Base-by-base conservation (phyloP, 2,888 invertebrate species). In the Drosophila parthenogenetica region DNA sequence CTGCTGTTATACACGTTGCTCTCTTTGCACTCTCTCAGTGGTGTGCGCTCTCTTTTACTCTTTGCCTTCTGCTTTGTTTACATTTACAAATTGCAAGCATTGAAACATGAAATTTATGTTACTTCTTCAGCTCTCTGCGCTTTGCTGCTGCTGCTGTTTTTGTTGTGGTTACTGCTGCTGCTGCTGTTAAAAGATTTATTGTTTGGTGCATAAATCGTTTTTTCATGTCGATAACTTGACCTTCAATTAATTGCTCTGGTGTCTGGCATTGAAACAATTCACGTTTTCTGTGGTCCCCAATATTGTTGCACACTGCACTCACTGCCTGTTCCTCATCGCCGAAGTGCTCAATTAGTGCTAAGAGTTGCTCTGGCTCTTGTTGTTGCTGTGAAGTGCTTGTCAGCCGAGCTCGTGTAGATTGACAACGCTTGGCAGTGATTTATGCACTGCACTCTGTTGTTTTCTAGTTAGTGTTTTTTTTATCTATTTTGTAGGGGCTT, bases 241-340 rank as follows among this genome's bases (percentile, higher is more conserved):
- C 84, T 85, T 89, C 85, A 70, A 68, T 76, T 87, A 66, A 73
- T 69, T 57, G 55, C 49, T 63, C 60, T n/a, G 39, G 22, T 54
- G 80, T 70, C 87, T 81, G 89, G 51, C 89, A 89, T 84, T 89
- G 87, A 80, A 77, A 73, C 66, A 70, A 73, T 72, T 71, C 71
- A 70, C 54, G 35, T 19, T 61, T 68, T 53, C 39, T 51, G 43
- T 14, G 60, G 25, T 39, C 66, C 48, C 49, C 40, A 22, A 29
- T 51, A 14, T 25, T 51, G 16, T 25, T 62, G 32, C 39, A 54
- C 16, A 43, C 45, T n/a, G 19, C 8, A 19, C 3, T 7, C 25
- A 37, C 25, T 39, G 19, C 14, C 14, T 51, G 32, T 42, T 66
- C 37, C 50, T 58, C 50, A 19, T 53, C 40, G 32, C 14, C 51